A percentile compares a stretch with the other conserved stretches of the same genome.
Conservation (phyloP, 2,888 invertebrate species). For the Agonopterix heracliana region DNA sequence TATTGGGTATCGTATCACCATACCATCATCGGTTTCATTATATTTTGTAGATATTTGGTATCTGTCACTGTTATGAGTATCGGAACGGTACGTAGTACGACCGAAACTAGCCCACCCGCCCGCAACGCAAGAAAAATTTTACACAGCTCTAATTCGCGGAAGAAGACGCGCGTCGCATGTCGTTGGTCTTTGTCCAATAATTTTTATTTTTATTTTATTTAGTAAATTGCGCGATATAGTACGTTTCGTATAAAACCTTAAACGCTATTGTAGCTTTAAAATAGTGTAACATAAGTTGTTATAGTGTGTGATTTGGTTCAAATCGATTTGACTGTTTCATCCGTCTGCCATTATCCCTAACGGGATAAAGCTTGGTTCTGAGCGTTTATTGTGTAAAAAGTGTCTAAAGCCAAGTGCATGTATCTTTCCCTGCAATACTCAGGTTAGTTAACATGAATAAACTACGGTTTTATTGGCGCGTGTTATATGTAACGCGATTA, state of each 20-base stretch:
- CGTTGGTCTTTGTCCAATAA: constrained; percentile 56
- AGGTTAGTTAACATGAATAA: constrained; percentile 46
- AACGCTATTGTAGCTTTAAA: constrained; percentile 44
- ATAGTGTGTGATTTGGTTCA: constrained; percentile 27
- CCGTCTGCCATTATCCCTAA: constrained; percentile 71
- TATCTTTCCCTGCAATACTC: constrained; percentile 75
- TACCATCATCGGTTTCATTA: too few relatives aligned
- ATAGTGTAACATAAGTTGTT: constrained; percentile 30
- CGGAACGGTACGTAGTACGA: too few relatives aligned
- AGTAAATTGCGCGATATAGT: constrained; percentile 38
- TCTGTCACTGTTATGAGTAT: too few relatives aligned
- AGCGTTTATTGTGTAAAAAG: constrained; percentile 70
- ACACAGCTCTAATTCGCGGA: constrained; percentile 38
- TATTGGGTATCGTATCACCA: too few relatives aligned
- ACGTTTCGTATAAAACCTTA: constrained; percentile 40
- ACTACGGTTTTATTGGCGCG: constrained; percentile 16
- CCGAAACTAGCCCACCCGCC: too few relatives aligned
- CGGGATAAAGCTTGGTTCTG: constrained; percentile 73
- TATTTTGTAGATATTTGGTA: too few relatives aligned
- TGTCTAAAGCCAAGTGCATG: constrained; percentile 76
- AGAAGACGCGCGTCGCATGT: constrained; percentile 50
- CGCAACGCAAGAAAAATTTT: too few relatives aligned
- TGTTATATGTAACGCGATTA: constrained; percentile 49
- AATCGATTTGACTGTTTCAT: constrained; percentile 31
- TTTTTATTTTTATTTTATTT: constrained; percentile 65